Evolutionary conservation across 1,140 invertebrate genomes (phyloP).

Genomic region (Hylaeus volcanicus): DNA sequence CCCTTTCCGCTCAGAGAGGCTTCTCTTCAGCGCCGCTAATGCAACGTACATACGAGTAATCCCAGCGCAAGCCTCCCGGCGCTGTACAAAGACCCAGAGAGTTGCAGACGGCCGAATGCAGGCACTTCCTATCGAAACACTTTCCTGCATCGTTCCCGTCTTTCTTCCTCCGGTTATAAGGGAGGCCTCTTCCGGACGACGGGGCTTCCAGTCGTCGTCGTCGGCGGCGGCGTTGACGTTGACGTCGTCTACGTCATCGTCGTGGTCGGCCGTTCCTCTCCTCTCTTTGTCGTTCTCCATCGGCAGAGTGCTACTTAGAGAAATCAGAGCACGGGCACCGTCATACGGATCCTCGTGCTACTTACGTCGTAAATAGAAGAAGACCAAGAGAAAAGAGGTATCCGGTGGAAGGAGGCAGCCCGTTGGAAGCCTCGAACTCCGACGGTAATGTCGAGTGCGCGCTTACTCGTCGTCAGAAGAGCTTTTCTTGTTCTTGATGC

Average conservation of each 20-base stretch:
- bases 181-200: conserved; percentile 43
- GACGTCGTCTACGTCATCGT: neutral
- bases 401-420: conserved; percentile 52
- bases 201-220: conserved; percentile 6
- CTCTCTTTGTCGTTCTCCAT: conserved; percentile 56
- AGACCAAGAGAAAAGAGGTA: conserved; percentile 58
- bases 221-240: neutral
- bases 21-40: conserved; percentile 30
- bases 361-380: conserved; percentile 68
- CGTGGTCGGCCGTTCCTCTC: neutral
- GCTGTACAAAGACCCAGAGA: conserved; percentile 13
- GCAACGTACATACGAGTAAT: conserved; percentile 38
- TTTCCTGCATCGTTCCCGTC: conserved; percentile 45
- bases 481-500: conserved; percentile 74
- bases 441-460: conserved; percentile 62
- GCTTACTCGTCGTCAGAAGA: conserved; percentile 68
- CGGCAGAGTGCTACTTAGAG: conserved; percentile 75
- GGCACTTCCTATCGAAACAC: conserved; percentile 49
- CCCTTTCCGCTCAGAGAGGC: conserved; percentile 15
- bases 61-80: conserved; percentile 11
- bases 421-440: conserved; percentile 56
- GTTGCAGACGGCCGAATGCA: conserved; percentile 19
- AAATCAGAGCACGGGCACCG: conserved; percentile 71
- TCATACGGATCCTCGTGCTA: conserved; percentile 60
- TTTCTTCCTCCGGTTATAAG: conserved; percentile 30